Percentiles rank a stretch among this genome's conserved stretches.
phyloP scores from a whole-genome alignment of 2,888 invertebrate species.

The Aleiodes testaceus region DNA sequence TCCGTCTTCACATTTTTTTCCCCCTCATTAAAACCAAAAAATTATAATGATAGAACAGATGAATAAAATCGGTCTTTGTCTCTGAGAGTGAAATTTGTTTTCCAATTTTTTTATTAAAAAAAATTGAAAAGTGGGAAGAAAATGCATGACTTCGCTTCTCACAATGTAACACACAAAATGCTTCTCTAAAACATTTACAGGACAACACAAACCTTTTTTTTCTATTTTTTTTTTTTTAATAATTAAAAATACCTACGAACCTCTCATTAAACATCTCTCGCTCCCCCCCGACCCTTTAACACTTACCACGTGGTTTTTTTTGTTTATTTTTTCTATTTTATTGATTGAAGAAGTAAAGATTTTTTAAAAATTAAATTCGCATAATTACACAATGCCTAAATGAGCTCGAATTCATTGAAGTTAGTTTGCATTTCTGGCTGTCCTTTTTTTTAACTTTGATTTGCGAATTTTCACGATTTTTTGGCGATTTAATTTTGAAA shows the following conservation, averaged over 20 bases:
- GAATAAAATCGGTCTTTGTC: neutral
- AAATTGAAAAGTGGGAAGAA: neutral
- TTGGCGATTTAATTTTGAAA: neutral
- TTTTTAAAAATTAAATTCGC: neutral
- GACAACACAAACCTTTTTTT: neutral
- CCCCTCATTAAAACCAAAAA: neutral
- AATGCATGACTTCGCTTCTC: neutral
- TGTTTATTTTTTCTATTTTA: slow-evolving; percentile 21
- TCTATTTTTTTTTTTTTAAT: slow-evolving; percentile 6
- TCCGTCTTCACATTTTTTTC: neutral
- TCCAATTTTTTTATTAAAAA: no score
- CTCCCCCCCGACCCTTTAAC: slow-evolving; percentile 12
- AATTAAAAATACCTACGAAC: neutral
- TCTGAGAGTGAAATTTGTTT: no score
- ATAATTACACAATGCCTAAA: slow-evolving; percentile 6
- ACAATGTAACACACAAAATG: neutral
- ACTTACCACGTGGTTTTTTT: slow-evolving; percentile 49
- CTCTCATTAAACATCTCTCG: slow-evolving; percentile 8
- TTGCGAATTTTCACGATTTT: slow-evolving; percentile 4
- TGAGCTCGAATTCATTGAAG: slow-evolving; percentile 1
- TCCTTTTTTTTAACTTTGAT: slow-evolving; percentile 18
- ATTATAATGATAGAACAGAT: neutral
- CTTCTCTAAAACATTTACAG: neutral
- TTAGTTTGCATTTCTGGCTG: slow-evolving; percentile 21
- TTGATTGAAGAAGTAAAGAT: neutral